phyloP scores from a whole-genome alignment of 2,888 invertebrate genomes.

The Poecilobothrus nobilitatus region DNA sequence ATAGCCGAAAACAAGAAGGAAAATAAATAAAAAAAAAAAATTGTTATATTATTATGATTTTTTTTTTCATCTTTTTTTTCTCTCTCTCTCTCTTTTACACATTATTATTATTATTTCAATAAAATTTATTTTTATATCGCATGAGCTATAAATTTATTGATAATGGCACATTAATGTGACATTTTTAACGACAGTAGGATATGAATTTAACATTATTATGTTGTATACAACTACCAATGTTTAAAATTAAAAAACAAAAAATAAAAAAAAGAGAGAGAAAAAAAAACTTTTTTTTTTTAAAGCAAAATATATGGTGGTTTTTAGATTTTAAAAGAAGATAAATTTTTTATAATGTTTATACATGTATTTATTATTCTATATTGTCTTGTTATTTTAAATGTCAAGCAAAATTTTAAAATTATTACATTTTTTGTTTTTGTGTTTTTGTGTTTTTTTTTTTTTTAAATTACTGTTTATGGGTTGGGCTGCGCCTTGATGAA shows the following conservation, averaged over 20 bases:
- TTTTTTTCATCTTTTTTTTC: neutral
- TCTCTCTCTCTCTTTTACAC: neutral
- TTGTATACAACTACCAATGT: neutral
- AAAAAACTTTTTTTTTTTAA: neutral
- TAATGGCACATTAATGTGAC: slow-evolving; percentile 27
- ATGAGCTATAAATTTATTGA: slow-evolving; percentile 22
- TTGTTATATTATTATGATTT: too few species aligned
- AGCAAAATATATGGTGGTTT: neutral
- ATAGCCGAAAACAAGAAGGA: too few species aligned
- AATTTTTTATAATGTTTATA: neutral
- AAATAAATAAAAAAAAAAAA: too few species aligned
- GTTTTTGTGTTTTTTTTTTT: neutral
- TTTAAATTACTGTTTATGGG: slow-evolving; percentile 1
- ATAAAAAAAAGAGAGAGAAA: too few species aligned
- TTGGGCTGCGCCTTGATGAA: neutral
- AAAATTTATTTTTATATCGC: slow-evolving; percentile 11
- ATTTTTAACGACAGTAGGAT: slow-evolving; percentile 25
- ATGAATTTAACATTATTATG: slow-evolving; percentile 15
- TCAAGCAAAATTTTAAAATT: neutral
- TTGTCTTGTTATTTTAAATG: neutral
- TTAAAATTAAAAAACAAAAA: too few species aligned
- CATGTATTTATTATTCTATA: neutral
- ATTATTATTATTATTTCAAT: slow-evolving; percentile 2
- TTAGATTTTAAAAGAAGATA: slow-evolving; percentile 6
- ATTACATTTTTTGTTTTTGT: neutral